These are phyloP conservation scores for Drosophila kanapiae DNA, from an alignment of 1,140 invertebrate genomes.

Conservation along the genomic window DNA sequence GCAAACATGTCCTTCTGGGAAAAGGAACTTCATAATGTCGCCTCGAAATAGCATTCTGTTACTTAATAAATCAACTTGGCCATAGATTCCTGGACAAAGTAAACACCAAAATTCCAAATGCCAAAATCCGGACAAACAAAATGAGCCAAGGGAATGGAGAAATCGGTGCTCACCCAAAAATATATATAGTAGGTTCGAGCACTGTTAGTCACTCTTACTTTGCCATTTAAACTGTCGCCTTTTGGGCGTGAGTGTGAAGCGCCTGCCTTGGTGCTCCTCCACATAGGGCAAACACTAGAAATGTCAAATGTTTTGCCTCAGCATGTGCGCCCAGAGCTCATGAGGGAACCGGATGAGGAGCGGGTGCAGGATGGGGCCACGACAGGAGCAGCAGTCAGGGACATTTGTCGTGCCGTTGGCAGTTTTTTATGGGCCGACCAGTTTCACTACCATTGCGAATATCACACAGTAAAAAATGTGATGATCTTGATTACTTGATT, in stretches of 20 bases:
- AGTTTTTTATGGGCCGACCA: slow-evolving; percentile 46
- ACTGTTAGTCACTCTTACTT: slow-evolving; percentile 41
- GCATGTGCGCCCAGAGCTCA: slow-evolving; percentile 28
- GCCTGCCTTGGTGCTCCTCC: slow-evolving; percentile 23
- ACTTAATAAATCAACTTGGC: slow-evolving; percentile 7
- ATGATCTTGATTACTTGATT: not conserved
- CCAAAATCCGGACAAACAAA: slow-evolving; percentile 15
- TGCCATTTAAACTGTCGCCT: slow-evolving; percentile 56
- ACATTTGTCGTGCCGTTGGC: slow-evolving; percentile 49
- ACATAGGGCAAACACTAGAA: slow-evolving; percentile 57
- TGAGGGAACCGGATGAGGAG: slow-evolving; percentile 4
- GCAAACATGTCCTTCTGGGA: not conserved
- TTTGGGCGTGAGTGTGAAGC: slow-evolving; percentile 24
- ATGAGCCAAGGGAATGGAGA: slow-evolving; percentile 24
- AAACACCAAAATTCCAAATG: slow-evolving; percentile 10
- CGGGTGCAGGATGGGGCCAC: slow-evolving; percentile 13
- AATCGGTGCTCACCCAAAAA: slow-evolving; percentile 33
- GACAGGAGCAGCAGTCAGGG: slow-evolving; percentile 47
- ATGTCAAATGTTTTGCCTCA: slow-evolving; percentile 62
- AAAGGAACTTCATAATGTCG: slow-evolving; percentile 2
- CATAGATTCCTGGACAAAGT: slow-evolving; percentile 23
- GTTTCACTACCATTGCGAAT: slow-evolving; percentile 17
- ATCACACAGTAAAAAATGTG: slow-evolving; percentile 10
- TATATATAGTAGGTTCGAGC: slow-evolving; percentile 15
- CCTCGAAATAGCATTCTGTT: slow-evolving; percentile 4